Percentiles rank a stretch among this genome's conserved stretches.
These are phyloP conservation scores for Rhinoderma darwinii DNA, from an alignment of 2,113 vertebrate species.

Conservation along the genomic window DNA sequence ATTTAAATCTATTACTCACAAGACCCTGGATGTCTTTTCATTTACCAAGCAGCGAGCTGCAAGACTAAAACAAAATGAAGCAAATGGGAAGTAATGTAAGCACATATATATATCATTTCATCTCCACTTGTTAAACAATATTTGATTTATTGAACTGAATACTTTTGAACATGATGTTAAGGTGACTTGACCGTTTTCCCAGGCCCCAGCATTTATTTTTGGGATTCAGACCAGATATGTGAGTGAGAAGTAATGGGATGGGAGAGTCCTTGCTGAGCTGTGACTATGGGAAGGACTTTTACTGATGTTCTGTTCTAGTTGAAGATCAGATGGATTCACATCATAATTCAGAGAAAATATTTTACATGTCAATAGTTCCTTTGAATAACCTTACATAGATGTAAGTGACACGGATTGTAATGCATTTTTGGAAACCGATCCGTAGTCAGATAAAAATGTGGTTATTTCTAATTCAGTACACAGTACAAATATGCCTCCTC, in stretches of 20 bases:
- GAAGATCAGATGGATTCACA: not conserved
- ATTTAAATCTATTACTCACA: constrained; percentile 20
- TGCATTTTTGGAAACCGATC: not conserved
- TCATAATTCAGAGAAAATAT: not conserved
- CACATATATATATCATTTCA: not conserved
- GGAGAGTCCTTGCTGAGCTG: not conserved
- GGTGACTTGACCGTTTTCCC: constrained; percentile 36
- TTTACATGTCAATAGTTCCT: not conserved
- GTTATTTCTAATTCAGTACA: not conserved
- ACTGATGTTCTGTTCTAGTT: not conserved
- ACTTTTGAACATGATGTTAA: not conserved
- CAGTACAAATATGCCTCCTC: not conserved
- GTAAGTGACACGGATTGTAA: not conserved
- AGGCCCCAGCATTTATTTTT: constrained; percentile 7
- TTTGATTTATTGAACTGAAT: not conserved
- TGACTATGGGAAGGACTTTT: not conserved
- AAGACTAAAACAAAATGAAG: constrained; percentile 7
- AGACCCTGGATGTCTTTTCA: not conserved
- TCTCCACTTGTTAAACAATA: not conserved
- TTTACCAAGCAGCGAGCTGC: not conserved
- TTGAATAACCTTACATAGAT: not conserved
- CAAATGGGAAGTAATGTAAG: not conserved
- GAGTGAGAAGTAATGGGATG: not conserved
- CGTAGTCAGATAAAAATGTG: not conserved
- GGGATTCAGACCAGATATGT: constrained; percentile 17